A percentile compares a stretch with the other conserved stretches of the same genome.
phyloP scores from a whole-genome alignment of 2,797 vertebrate species.

The Paguma larvata region DNA sequence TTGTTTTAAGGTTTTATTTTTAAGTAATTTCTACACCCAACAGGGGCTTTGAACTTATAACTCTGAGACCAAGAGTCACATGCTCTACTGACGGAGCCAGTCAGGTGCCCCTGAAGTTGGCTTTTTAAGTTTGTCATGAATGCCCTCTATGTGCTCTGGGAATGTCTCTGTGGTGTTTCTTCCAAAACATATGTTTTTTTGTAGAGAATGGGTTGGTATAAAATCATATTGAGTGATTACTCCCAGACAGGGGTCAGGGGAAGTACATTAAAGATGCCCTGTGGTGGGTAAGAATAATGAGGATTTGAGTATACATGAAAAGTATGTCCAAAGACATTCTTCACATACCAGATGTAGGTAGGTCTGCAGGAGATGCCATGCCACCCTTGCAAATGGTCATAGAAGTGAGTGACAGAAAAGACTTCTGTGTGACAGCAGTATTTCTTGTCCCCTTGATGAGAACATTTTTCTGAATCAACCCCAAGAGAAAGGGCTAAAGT shows the following conservation, averaged over 20 bases:
- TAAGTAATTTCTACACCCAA: not conserved
- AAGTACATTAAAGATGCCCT: not conserved
- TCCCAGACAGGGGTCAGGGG: not conserved
- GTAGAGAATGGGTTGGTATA: not conserved
- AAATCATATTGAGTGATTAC: constrained; percentile 3
- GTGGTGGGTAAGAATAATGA: not conserved
- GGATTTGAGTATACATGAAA: constrained; percentile 17
- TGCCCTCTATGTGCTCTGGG: not conserved
- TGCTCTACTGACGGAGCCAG: not conserved
- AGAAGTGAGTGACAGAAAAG: not conserved
- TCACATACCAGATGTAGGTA: not conserved
- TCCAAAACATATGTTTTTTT: constrained; percentile 29
- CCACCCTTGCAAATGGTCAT: not conserved
- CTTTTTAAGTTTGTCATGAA: constrained; percentile 25
- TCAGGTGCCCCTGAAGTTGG: not conserved
- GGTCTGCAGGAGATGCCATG: not conserved
- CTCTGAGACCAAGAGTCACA: not conserved
- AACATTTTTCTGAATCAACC: not conserved
- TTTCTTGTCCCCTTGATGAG: not conserved
- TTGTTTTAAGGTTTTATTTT: not conserved
- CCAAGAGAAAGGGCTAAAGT: not conserved
- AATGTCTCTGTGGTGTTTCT: constrained; percentile 13
- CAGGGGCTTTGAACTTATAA: not conserved
- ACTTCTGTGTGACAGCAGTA: not conserved
- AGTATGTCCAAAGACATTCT: not conserved